Percentiles rank a stretch among this genome's conserved stretches.
phyloP scores from a whole-genome alignment of 2,113 vertebrate genomes.

The Gallinago undulata region DNA sequence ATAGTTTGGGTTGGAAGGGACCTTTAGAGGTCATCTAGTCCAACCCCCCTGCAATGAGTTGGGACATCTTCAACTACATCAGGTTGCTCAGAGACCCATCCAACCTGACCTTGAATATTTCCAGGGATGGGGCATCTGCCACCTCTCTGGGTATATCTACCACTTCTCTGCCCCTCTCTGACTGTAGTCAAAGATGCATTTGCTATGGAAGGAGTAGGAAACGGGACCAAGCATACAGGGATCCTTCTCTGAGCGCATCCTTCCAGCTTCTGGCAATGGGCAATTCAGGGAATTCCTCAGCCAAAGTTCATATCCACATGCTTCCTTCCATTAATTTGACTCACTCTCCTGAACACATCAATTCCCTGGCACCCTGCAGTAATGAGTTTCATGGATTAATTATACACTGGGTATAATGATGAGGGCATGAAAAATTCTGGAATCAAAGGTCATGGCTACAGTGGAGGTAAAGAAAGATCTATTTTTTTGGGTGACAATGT shows the following conservation, averaged over 20 bases:
- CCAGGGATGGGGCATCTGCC: not conserved
- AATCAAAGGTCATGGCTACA: not conserved
- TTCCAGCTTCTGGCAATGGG: not conserved
- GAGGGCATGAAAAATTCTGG: not conserved
- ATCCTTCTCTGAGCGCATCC: not conserved
- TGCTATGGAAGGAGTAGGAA: not conserved
- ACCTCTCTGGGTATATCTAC: not conserved
- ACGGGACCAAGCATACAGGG: not conserved
- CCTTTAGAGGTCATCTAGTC: not conserved
- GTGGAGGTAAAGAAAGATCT: not conserved
- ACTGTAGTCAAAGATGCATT: not conserved
- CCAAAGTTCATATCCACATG: not conserved
- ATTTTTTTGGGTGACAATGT: not conserved
- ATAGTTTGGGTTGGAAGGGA: not conserved
- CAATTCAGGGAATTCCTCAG: not conserved
- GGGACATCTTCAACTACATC: not conserved
- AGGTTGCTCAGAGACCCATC: not conserved
- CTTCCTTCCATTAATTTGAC: not conserved
- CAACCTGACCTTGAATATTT: not conserved
- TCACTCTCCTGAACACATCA: not conserved
- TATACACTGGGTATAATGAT: not conserved
- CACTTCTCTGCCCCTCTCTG: not conserved
- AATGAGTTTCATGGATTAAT: not conserved
- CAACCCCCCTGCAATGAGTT: accelerated
- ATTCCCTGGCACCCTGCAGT: not conserved